phyloP scores from a whole-genome alignment of 2,888 invertebrate species.

The Mesochorus sp. region DNA sequence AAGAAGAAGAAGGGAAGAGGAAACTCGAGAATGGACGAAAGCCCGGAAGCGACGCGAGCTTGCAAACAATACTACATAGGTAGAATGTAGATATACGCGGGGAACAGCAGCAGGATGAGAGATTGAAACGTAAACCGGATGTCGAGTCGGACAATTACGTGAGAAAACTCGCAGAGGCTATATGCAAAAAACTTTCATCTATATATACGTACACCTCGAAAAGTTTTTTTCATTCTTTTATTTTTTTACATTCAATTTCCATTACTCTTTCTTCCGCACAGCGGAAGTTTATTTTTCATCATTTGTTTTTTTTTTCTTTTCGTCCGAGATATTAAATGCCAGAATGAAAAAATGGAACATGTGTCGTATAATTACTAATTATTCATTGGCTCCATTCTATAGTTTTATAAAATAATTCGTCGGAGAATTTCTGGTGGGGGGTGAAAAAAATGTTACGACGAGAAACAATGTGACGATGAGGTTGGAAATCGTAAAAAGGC shows the following conservation, averaged over 20 bases:
- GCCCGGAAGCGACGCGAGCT: constrained; percentile 33
- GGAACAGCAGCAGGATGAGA: constrained; percentile 13
- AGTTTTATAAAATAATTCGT: neutral
- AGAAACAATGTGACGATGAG: constrained; percentile 14
- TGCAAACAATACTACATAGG: constrained; percentile 19
- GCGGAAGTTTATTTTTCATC: too few relatives aligned
- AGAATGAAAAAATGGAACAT: too few relatives aligned
- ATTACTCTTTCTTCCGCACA: neutral
- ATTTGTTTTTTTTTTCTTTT: too few relatives aligned
- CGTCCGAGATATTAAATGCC: too few relatives aligned
- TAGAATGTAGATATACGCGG: neutral
- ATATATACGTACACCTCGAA: neutral
- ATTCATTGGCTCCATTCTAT: neutral
- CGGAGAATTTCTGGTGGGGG: neutral
- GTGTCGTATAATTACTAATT: constrained; percentile 35
- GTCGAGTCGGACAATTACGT: constrained; percentile 44
- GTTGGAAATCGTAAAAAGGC: neutral
- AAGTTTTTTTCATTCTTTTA: neutral
- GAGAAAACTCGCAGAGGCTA: neutral
- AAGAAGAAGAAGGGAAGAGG: neutral
- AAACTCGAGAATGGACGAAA: constrained; percentile 45
- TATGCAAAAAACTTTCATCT: neutral
- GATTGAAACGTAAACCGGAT: constrained; percentile 51
- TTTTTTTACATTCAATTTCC: neutral
- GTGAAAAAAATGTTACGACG: neutral